Percentiles rank a stretch among this genome's conserved stretches.
Evolutionary conservation across 1,140 invertebrate species (phyloP).

Genomic region (Caerostris extrusa): DNA sequence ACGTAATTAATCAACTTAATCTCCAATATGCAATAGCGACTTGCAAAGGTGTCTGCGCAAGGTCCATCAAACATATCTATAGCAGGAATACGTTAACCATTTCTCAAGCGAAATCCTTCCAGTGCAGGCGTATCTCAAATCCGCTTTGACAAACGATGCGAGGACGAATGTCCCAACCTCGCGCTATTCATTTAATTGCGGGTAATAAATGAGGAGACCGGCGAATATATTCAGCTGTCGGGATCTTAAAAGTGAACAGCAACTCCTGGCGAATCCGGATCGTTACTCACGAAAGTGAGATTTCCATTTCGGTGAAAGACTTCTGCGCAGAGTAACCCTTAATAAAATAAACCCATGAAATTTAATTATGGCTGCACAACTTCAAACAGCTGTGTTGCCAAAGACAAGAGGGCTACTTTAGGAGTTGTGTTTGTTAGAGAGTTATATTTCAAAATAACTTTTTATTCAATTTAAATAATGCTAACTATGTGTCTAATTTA

Average conservation of each 20-base stretch:
- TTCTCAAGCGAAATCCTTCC: not conserved
- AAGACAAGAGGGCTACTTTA: too few relatives aligned
- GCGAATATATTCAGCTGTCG: not conserved
- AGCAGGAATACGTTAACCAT: not conserved
- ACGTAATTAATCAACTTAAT: too few relatives aligned
- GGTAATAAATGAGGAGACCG: not conserved
- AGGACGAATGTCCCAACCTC: not conserved
- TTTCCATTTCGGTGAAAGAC: not conserved
- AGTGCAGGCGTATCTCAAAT: not conserved
- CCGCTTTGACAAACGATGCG: not conserved
- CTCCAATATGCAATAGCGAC: too few relatives aligned
- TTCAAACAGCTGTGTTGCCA: not conserved
- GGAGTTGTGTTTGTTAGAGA: too few relatives aligned
- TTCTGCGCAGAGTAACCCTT: not conserved
- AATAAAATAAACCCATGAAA: not conserved
- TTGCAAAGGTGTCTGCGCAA: too few relatives aligned
- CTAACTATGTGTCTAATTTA: too few relatives aligned
- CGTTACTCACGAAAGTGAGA: not conserved
- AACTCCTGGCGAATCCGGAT: not conserved
- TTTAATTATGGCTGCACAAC: not conserved
- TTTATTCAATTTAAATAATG: too few relatives aligned
- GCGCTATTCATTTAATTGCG: not conserved
- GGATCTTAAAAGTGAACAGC: not conserved
- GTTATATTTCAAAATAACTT: too few relatives aligned
- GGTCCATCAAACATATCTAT: too few relatives aligned